Evolutionary conservation across 2,888 invertebrate genomes (phyloP), one percentile per base, ranked within the genome.

Genomic region (Nymphalis polychloros): DNA sequence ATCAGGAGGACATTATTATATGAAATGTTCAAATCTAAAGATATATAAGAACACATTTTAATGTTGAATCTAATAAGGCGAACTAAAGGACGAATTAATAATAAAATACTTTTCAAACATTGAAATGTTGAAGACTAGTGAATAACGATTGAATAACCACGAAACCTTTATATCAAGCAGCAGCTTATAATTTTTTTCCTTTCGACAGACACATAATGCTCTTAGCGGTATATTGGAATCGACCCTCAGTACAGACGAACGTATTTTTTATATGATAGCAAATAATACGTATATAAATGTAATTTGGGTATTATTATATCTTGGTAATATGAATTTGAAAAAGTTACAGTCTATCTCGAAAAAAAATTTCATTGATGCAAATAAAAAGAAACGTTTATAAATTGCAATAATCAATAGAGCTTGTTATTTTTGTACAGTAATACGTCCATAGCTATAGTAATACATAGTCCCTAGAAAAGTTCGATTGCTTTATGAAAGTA

Each of bases 401-500:
- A 35, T 1, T 8, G 1, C 10, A 8, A 35, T 53, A 27, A 17
- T 53, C 16, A 27, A 53, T 10, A 2, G 35, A 10, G 35, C 7
- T 27, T 41, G 13, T 17, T 47, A 20, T 23, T 46, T 23, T 31
- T 20, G n/a, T 48, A 27, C 27, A 48, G 17, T 27, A 17, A 41
- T 60, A 55, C 57, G 4, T 47, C 17, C 48, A 1, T 41, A 55
- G 31, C 23, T 2, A 55, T 35, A 60, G 55, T 52, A 53, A 31
- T 49, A 55, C 61, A 49, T 35, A 19, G 52, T 62, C 61, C 61
- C 61, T 55, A 23, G 61, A 48, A 61, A 67, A 55, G 55, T 49
- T 61, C 48, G 41, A 61, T 67, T 55, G 61, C 47, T 67, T 62
- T 67, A 49, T 47, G 41, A 61, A 67, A 35, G 41, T 46, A 62